Evolutionary conservation across 2,888 invertebrate species (phyloP).

Genomic region (Biston stratarius): DNA sequence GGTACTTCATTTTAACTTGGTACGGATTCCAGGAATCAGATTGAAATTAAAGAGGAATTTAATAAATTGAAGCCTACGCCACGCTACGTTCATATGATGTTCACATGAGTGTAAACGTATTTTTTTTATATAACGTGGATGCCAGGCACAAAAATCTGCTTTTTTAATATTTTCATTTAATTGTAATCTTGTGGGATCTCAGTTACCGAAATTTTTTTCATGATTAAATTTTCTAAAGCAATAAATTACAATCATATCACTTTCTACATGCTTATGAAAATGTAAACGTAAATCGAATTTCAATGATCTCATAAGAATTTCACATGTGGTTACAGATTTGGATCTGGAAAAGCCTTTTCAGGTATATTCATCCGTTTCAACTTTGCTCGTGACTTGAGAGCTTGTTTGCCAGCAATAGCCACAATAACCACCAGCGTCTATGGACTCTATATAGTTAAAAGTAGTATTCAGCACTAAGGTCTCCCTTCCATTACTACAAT

Average conservation of each 20-base stretch:
- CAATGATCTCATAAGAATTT: slow-evolving; percentile 36
- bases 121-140: slow-evolving; percentile 22
- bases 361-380: slow-evolving; percentile 21
- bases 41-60: slow-evolving; percentile 39
- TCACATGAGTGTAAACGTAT: slow-evolving; percentile 16
- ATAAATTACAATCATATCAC: slow-evolving; percentile 28
- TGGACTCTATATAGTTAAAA: not conserved
- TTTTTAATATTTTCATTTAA: slow-evolving; percentile 19
- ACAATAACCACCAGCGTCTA: not conserved
- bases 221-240: not conserved
- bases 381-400: slow-evolving; percentile 29
- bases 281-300: slow-evolving; percentile 41
- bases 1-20: slow-evolving; percentile 8
- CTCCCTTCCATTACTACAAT: not conserved
- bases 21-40: slow-evolving; percentile 20
- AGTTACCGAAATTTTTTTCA: slow-evolving; percentile 9
- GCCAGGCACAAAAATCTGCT: slow-evolving; percentile 7
- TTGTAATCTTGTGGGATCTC: slow-evolving; percentile 16
- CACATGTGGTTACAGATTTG: slow-evolving; percentile 25
- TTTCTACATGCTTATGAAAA: slow-evolving; percentile 32
- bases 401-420: slow-evolving; percentile 14
- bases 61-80: slow-evolving; percentile 34
- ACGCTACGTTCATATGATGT: slow-evolving; percentile 12
- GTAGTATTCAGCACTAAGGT: not conserved
- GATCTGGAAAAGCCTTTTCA: slow-evolving; percentile 35